phyloP scores from a whole-genome alignment of 2,888 invertebrate species.

The Lasioglossum pauxillum region DNA sequence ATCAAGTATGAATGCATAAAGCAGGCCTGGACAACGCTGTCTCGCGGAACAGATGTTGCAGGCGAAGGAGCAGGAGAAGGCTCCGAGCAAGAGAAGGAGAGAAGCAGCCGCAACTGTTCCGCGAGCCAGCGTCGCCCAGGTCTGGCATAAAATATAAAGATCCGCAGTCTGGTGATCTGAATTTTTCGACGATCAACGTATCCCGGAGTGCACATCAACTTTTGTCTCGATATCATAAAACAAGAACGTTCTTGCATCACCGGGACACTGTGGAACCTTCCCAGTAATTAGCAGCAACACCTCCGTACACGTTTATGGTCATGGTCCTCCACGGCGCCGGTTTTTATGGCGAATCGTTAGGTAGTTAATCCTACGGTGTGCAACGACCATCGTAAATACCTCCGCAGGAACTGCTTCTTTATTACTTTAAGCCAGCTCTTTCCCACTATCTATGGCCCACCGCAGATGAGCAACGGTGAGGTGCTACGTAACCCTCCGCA shows the following conservation, averaged over 20 bases:
- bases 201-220: no score
- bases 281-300: slow-evolving; percentile 25
- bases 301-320: neutral
- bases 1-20: no score
- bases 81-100: no score
- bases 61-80: no score
- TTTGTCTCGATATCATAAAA: no score
- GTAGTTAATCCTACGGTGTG: slow-evolving; percentile 30
- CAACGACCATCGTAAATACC: slow-evolving; percentile 38
- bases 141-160: no score
- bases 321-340: slow-evolving; percentile 34
- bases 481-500: slow-evolving; percentile 38
- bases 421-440: slow-evolving; percentile 42
- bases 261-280: neutral
- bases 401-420: slow-evolving; percentile 24
- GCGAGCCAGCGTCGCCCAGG: no score
- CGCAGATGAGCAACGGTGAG: slow-evolving; percentile 13
- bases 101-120: no score
- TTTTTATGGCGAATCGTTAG: slow-evolving; percentile 51
- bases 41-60: no score
- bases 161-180: no score
- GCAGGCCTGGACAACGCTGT: no score
- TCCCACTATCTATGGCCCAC: neutral
- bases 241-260: neutral
- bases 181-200: no score